Evolutionary conservation across 1,140 invertebrate species (phyloP), one percentile per base, ranked within the genome.

Genomic region (Stegodyphus dumicola): DNA sequence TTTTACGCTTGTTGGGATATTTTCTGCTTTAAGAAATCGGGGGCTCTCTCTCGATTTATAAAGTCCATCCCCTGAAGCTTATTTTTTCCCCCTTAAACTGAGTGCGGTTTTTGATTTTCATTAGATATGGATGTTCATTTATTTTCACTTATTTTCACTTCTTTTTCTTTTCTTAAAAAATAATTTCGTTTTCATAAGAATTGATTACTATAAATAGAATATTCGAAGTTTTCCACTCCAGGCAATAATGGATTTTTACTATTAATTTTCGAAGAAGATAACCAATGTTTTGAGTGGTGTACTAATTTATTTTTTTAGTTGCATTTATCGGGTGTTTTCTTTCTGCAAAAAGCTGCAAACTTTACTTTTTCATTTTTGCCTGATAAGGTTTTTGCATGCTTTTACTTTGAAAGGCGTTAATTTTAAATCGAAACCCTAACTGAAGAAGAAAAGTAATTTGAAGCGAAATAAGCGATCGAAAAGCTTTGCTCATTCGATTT

Each of bases 161-260:
- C 65, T 67, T n/a, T 17, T 18, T 13, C 7, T 18, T 18, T 67
- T 18, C 65, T 17, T 18, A 15, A n/a, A 67, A 60, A 60, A 67
- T 67, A 67, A 67, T 67, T 67, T 67, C 17, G 11, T 13, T 67
- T 67, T 67, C 65, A 67, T 67, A 15, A n/a, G 65, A 67, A 67
- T 67, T 67, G 65, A 67, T 67, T 67, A 67, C 13, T 67, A 67
- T 67, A 67, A 67, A 67, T n/a, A 6, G 17, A 67, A 67, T n/a
- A 67, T 67, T 67, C 65, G 65, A 18, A 67, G 13, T 67, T 67
- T 67, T 67, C 17, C 65, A 15, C 65, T 67, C 17, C 17, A n/a
- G 65, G 65, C 65, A 67, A 67, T 67, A 67, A 67, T 67, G 65
- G 65, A 67, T 67, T 67, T 67, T 67, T 67, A 67, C 65, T 67